Evolutionary conservation across 35 echinoderm and acorn worm species (phyloP).

Genomic region (Apostichopus japonicus): DNA sequence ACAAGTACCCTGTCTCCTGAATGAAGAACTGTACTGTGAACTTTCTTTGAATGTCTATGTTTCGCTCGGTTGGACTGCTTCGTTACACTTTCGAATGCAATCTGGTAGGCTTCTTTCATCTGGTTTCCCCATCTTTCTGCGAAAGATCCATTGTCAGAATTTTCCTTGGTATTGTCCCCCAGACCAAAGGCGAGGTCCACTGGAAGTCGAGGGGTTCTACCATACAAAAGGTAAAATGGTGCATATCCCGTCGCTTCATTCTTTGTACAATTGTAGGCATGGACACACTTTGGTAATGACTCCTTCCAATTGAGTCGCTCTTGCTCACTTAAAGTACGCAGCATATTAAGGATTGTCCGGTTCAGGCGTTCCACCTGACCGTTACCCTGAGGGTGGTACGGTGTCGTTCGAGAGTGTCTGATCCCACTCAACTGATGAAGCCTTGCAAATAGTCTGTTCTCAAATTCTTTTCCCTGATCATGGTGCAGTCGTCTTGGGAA

Average conservation of each 20-base stretch:
- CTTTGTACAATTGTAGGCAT: constrained; percentile 68
- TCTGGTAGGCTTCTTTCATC: constrained; percentile 56
- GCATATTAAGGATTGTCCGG: constrained; percentile 64
- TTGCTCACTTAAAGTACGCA: constrained; percentile 52
- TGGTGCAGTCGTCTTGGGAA: too few relatives aligned
- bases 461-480: constrained; percentile 63
- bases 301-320: constrained; percentile 60
- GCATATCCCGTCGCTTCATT: constrained; percentile 64
- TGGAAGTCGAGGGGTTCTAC: background rate
- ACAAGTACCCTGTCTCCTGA: constrained; percentile 56
- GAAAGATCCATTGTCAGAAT: background rate
- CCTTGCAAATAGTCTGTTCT: constrained; percentile 46
- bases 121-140: constrained; percentile 36
- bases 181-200: background rate
- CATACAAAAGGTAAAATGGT: background rate
- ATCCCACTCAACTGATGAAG: too few relatives aligned
- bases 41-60: background rate
- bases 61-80: constrained; percentile 7
- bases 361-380: constrained; percentile 53
- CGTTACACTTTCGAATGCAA: background rate
- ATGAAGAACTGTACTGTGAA: background rate
- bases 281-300: constrained; percentile 15
- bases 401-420: constrained; percentile 39
- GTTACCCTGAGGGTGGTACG: constrained; percentile 53
- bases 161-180: background rate